Evolutionary conservation across 2,888 invertebrate genomes (phyloP).

Genomic region (Xestoiulus laeticollis): DNA sequence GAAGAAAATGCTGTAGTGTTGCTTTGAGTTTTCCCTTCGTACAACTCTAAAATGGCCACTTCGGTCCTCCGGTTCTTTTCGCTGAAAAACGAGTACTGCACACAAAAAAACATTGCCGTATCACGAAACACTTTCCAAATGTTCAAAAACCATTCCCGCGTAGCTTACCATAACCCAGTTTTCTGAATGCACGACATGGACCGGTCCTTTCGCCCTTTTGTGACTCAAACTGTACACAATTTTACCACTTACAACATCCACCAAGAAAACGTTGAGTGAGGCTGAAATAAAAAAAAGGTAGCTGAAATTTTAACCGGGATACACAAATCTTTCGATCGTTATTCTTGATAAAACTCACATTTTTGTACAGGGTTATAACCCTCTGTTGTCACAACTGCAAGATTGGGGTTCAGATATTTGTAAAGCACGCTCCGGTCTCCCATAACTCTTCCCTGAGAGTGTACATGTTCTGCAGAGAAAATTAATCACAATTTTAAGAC

Average conservation of each 20-base stretch:
- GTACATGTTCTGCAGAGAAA: constrained; percentile 68
- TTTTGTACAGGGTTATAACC: constrained; percentile 77
- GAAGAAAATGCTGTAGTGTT: constrained; percentile 85
- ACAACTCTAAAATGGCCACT: constrained; percentile 91
- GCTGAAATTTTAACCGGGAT: too few relatives aligned
- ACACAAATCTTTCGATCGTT: too few relatives aligned
- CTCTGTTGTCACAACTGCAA: constrained; percentile 85
- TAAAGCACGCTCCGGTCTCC: constrained; percentile 96
- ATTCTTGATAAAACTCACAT: constrained; percentile 25
- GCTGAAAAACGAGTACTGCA: constrained; percentile 85
- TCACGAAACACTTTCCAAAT: too few relatives aligned
- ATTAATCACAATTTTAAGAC: background rate
- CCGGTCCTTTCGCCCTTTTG: constrained; percentile 82
- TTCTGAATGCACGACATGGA: constrained; percentile 92
- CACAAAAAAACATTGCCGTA: too few relatives aligned
- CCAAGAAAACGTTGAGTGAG: constrained; percentile 81
- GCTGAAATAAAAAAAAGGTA: constrained; percentile 69
- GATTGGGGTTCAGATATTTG: constrained; percentile 98
- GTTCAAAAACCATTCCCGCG: background rate
- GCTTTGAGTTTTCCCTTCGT: constrained; percentile 87
- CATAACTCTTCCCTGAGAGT: constrained; percentile 94
- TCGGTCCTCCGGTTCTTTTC: constrained; percentile 93
- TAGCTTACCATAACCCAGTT: constrained; percentile 83
- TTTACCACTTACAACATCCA: constrained; percentile 91
- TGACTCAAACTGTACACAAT: constrained; percentile 86